These are phyloP conservation scores for Acronicta aceris DNA, from an alignment of 2,888 invertebrate species.

Conservation along the genomic window DNA sequence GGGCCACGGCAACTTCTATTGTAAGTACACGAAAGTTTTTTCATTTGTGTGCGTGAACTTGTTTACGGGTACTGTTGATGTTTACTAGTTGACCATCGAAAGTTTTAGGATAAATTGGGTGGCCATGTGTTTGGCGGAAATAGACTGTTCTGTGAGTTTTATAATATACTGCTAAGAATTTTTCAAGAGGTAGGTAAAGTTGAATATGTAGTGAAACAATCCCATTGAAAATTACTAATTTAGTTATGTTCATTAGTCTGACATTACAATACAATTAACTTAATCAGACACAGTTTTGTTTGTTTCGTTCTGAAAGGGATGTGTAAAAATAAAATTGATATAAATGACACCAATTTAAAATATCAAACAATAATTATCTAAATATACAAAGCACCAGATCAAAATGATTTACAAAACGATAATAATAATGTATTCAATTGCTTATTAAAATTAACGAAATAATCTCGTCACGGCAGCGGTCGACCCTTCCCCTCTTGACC, in stretches of 20 bases:
- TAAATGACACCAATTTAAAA: no score
- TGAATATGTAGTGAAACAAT: no score
- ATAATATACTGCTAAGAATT: slow-evolving; percentile 1
- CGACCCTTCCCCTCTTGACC: slow-evolving; percentile 13
- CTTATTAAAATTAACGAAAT: slow-evolving; percentile 24
- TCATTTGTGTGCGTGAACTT: slow-evolving; percentile 34
- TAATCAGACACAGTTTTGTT: no score
- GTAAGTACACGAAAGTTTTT: slow-evolving; percentile 32
- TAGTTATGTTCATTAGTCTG: background rate
- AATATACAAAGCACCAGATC: background rate
- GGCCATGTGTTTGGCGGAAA: slow-evolving; percentile 25
- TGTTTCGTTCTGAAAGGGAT: no score
- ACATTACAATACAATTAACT: background rate
- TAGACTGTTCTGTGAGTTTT: slow-evolving; percentile 23
- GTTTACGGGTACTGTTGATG: slow-evolving; percentile 37
- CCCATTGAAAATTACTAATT: background rate
- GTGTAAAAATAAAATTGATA: no score
- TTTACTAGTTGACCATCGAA: slow-evolving; percentile 25
- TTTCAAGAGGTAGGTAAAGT: background rate
- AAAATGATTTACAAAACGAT: slow-evolving; percentile 13
- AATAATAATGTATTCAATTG: slow-evolving; percentile 13
- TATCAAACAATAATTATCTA: background rate
- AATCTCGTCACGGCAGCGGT: slow-evolving; percentile 13
- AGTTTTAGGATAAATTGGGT: slow-evolving; percentile 34
- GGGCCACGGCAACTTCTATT: slow-evolving; percentile 12